Percentiles rank a stretch among this genome's conserved stretches.
These are phyloP conservation scores for Geopemphigus sp. DNA, from an alignment of 1,140 invertebrate genomes.

Conservation along the genomic window DNA sequence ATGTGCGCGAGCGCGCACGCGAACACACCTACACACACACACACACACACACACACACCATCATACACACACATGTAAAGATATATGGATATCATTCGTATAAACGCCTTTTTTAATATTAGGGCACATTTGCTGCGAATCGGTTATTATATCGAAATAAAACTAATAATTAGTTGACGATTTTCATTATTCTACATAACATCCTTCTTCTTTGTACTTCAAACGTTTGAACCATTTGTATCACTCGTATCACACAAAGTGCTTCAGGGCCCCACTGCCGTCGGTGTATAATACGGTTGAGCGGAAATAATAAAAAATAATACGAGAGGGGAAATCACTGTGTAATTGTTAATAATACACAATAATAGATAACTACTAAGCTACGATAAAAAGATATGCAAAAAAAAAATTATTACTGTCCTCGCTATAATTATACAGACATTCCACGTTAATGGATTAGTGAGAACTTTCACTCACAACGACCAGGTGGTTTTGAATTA, in stretches of 20 bases:
- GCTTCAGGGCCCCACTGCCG: neutral
- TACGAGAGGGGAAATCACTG: neutral
- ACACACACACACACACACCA: too few species aligned
- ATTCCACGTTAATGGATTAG: neutral
- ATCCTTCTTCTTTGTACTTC: neutral
- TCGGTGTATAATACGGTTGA: neutral
- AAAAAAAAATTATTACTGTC: neutral
- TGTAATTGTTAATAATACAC: conserved; percentile 4
- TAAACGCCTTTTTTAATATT: too few species aligned
- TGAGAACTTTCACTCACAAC: neutral
- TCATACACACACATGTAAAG: too few species aligned
- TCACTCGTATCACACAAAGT: too few species aligned
- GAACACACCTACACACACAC: too few species aligned
- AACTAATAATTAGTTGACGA: neutral
- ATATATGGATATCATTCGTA: too few species aligned
- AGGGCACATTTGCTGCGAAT: neutral
- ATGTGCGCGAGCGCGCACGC: too few species aligned
- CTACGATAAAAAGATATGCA: neutral
- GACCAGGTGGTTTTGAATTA: neutral
- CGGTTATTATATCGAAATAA: neutral
- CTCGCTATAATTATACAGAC: neutral
- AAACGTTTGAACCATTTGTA: neutral
- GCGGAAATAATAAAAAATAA: conserved; percentile 14
- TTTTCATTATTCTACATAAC: conserved; percentile 11
- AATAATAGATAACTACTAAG: neutral